Conservation (phyloP, 2,888 invertebrate species). For the Tenthredo livida region DNA sequence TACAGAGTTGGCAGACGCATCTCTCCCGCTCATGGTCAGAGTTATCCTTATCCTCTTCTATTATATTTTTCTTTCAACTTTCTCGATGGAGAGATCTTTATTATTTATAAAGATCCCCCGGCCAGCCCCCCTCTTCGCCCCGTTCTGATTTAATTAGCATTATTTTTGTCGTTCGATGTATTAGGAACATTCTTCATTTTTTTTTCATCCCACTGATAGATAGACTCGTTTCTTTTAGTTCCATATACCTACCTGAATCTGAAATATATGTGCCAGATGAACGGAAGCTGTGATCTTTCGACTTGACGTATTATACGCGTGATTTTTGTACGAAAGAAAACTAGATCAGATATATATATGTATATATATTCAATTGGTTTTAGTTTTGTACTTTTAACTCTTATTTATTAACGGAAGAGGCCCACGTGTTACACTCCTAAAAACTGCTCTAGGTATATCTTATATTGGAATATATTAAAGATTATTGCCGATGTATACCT, state of each 20-base stretch:
- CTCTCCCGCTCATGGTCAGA: slow-evolving; percentile 1
- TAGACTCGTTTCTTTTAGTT: background rate
- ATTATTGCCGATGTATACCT: background rate
- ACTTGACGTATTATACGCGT: background rate
- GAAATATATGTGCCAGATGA: slow-evolving; percentile 3
- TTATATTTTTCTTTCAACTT: slow-evolving; percentile 37
- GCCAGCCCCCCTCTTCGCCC: background rate
- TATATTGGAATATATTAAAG: slow-evolving; percentile 25
- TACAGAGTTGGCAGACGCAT: slow-evolving; percentile 36
- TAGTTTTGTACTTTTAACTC: background rate
- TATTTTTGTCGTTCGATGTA: background rate
- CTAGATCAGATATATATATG: slow-evolving; percentile 39
- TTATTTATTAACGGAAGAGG: background rate
- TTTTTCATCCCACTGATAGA: background rate
- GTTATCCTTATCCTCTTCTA: slow-evolving; percentile 27
- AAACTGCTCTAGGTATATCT: background rate
- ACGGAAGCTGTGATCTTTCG: background rate
- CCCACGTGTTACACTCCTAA: slow-evolving; percentile 9
- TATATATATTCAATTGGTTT: slow-evolving; percentile 35
- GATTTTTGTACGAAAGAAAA: slow-evolving; percentile 9
- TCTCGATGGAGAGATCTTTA: slow-evolving; percentile 31
- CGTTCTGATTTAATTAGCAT: background rate
- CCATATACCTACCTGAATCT: background rate
- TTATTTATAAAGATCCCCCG: background rate
- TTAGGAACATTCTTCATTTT: background rate